phyloP scores from a whole-genome alignment of 1,140 invertebrate genomes.

The Akabosia matsudoensis region DNA sequence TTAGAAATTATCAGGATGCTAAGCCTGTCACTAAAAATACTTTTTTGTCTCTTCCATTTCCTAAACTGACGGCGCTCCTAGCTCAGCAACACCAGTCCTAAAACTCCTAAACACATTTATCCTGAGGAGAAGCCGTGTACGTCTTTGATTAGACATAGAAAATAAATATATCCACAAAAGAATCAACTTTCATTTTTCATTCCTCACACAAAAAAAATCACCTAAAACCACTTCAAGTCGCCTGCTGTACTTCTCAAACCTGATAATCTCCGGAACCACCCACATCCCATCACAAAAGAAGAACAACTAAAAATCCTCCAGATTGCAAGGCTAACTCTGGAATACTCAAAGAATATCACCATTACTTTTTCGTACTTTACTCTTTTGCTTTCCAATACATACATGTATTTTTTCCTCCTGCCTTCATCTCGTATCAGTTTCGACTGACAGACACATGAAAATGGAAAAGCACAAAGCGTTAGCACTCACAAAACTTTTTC shows the following conservation, averaged over 20 bases:
- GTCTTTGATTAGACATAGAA: background rate
- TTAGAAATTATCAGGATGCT: background rate
- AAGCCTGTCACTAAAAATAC: background rate
- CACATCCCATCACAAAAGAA: slow-evolving; percentile 22
- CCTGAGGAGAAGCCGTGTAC: too few species aligned
- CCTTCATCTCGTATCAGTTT: slow-evolving; percentile 9
- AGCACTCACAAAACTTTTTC: background rate
- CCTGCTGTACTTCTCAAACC: background rate
- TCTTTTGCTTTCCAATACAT: slow-evolving; percentile 12
- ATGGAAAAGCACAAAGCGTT: background rate
- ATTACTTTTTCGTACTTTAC: slow-evolving; percentile 16
- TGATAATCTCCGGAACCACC: slow-evolving; percentile 24
- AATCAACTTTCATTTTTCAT: slow-evolving; percentile 24
- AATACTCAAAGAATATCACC: background rate
- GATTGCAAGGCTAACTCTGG: background rate
- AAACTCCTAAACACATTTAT: too few species aligned
- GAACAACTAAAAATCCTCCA: too few species aligned
- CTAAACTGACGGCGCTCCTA: background rate
- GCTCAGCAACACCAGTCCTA: too few species aligned
- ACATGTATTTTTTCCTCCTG: background rate
- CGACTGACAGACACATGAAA: slow-evolving; percentile 18
- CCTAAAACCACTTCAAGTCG: slow-evolving; percentile 13
- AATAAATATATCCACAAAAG: background rate
- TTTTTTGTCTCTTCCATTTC: background rate
- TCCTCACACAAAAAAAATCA: background rate